phyloP scores from a whole-genome alignment of 2,797 vertebrate species.

The Gymnocypris eckloni region DNA sequence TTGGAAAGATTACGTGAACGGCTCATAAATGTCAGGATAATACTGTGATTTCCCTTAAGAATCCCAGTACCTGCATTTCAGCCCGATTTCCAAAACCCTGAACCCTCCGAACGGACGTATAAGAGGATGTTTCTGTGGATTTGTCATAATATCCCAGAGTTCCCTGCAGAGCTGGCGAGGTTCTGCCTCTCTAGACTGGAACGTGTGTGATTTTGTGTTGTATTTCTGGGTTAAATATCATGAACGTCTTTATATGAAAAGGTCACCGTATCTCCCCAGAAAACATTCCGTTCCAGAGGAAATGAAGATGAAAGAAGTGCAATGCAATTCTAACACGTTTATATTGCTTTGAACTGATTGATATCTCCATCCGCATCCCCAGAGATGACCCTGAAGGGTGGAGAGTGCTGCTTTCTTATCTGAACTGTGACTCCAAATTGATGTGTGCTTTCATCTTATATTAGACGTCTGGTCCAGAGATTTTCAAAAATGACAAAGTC shows the following conservation, averaged over 20 bases:
- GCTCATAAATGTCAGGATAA: slow-evolving; percentile 40
- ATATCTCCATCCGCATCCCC: slow-evolving; percentile 39
- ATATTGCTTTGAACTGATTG: slow-evolving; percentile 47
- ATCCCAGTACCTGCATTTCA: slow-evolving; percentile 27
- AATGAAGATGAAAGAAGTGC: slow-evolving; percentile 48
- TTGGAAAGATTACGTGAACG: slow-evolving; percentile 35
- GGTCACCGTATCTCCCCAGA: slow-evolving; percentile 29
- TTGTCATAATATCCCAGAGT: slow-evolving; percentile 49
- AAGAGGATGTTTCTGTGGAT: slow-evolving; percentile 48
- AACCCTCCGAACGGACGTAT: neutral
- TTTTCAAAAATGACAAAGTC: slow-evolving; percentile 22
- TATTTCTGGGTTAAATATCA: slow-evolving; percentile 33
- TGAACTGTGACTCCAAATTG: slow-evolving; percentile 39
- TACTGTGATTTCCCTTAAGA: slow-evolving; percentile 39
- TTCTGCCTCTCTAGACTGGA: slow-evolving; percentile 14
- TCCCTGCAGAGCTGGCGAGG: slow-evolving; percentile 50
- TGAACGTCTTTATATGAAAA: slow-evolving; percentile 49
- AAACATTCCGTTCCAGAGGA: slow-evolving; percentile 30
- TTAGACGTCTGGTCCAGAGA: slow-evolving; percentile 50
- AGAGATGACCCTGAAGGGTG: slow-evolving; percentile 40
- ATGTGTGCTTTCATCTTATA: slow-evolving; percentile 55
- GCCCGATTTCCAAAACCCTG: neutral
- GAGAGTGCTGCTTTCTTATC: slow-evolving; percentile 49
- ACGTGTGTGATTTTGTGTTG: slow-evolving; percentile 24
- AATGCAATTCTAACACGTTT: slow-evolving; percentile 50